Percentiles rank a stretch among this genome's conserved stretches.
phyloP scores from a whole-genome alignment of 2,797 vertebrate genomes.

The Hydrocynus forskahlii region DNA sequence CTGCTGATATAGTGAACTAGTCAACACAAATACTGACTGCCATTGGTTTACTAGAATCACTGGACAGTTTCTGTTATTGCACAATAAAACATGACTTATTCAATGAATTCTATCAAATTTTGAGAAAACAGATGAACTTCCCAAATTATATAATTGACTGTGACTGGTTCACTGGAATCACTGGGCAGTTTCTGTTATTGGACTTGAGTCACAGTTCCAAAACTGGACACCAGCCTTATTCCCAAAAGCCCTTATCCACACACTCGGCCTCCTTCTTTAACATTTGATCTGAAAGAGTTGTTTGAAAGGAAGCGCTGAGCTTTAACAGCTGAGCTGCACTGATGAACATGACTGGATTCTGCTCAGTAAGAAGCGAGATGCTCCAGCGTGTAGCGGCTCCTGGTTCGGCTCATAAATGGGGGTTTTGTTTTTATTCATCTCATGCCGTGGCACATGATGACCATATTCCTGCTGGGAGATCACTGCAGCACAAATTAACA shows the following conservation, averaged over 20 bases:
- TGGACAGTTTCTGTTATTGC: no score
- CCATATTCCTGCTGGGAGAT: constrained; percentile 5
- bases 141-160: background rate
- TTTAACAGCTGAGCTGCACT: background rate
- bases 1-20: no score
- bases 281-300: background rate
- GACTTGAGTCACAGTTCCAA: background rate
- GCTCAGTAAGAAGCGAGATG: background rate
- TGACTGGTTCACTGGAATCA: background rate
- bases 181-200: background rate
- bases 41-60: no score
- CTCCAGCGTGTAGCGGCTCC: background rate
- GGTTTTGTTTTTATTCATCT: constrained; percentile 16
- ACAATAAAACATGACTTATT: no score
- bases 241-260: background rate
- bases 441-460: constrained; percentile 4
- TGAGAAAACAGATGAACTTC: no score
- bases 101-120: no score
- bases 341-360: background rate
- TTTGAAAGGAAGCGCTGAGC: background rate
- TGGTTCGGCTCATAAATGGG: background rate
- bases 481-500: background rate
- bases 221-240: background rate
- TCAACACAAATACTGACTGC: no score
- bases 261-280: background rate